Percentiles rank a stretch among this genome's conserved stretches.
phyloP scores from a whole-genome alignment of 92 coral and sea anemone species.

The Ricordea florida region DNA sequence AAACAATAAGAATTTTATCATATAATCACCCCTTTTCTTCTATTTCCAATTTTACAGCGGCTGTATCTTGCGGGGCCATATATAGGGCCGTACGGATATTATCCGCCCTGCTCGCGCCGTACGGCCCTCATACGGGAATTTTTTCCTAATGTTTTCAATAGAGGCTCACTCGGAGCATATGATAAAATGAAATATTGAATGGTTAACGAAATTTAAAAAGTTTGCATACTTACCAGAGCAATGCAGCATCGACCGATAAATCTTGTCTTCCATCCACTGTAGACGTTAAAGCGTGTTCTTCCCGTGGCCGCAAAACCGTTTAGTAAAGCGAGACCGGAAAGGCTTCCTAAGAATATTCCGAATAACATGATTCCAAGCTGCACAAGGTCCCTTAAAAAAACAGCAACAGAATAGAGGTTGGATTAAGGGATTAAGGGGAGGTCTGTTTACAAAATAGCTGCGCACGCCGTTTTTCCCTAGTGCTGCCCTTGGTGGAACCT shows the following conservation, averaged over 20 bases:
- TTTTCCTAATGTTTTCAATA: no score
- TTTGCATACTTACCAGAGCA: conserved; percentile 67
- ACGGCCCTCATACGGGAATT: no score
- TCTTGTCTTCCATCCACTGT: conserved; percentile 89
- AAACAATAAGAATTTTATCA: no score
- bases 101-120: no score
- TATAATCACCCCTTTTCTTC: no score
- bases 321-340: conserved; percentile 84
- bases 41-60: no score
- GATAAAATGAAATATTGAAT: no score
- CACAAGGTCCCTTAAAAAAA: conserved; percentile 65
- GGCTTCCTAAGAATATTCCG: conserved; percentile 80
- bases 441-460: not conserved
- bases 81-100: not conserved
- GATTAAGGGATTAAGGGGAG: not conserved
- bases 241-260: conserved; percentile 84
- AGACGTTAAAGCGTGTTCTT: conserved; percentile 80
- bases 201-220: no score
- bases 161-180: no score
- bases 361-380: conserved; percentile 69
- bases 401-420: no score
- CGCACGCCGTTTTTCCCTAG: not conserved
- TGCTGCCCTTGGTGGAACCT: no score
- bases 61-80: no score
- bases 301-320: conserved; percentile 93